These are phyloP conservation scores for Andrena hattorfiana DNA, from an alignment of 2,888 invertebrate genomes.

Conservation along the genomic window DNA sequence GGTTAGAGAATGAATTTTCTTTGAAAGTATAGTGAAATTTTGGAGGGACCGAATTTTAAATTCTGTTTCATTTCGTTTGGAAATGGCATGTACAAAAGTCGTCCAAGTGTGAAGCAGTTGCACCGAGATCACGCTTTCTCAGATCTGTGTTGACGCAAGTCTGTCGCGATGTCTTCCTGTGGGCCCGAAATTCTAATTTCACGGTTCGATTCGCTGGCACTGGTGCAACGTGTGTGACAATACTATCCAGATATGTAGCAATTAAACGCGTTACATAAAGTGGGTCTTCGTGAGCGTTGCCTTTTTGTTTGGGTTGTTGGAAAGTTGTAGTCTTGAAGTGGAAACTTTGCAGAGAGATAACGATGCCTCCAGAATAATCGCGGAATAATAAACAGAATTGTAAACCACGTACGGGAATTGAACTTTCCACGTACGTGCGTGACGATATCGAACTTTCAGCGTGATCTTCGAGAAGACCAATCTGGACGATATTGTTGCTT, in stretches of 20 bases:
- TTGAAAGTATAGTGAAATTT: no score
- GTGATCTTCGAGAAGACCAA: neutral
- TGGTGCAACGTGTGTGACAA: conserved; percentile 33
- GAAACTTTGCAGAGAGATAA: neutral
- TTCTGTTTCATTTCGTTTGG: neutral
- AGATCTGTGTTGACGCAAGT: conserved; percentile 48
- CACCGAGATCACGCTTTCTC: conserved; percentile 61
- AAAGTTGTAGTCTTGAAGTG: neutral
- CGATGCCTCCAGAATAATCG: neutral
- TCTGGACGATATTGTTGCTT: neutral
- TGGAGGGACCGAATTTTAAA: neutral
- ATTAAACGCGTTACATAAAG: conserved; percentile 11
- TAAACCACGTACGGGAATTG: neutral
- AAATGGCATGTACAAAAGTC: no score
- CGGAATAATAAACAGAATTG: neutral
- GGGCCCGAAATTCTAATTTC: conserved; percentile 50
- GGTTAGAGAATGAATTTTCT: no score
- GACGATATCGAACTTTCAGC: neutral
- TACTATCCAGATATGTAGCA: neutral
- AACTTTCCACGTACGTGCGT: conserved; percentile 13
- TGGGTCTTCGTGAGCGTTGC: neutral
- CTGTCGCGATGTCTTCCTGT: conserved; percentile 1
- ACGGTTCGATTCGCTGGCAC: conserved; percentile 43
- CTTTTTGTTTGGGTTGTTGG: neutral
- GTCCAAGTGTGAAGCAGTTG: conserved; percentile 50